phyloP scores from a whole-genome alignment of 1,140 invertebrate species.

The Oedothorax gibbosus region DNA sequence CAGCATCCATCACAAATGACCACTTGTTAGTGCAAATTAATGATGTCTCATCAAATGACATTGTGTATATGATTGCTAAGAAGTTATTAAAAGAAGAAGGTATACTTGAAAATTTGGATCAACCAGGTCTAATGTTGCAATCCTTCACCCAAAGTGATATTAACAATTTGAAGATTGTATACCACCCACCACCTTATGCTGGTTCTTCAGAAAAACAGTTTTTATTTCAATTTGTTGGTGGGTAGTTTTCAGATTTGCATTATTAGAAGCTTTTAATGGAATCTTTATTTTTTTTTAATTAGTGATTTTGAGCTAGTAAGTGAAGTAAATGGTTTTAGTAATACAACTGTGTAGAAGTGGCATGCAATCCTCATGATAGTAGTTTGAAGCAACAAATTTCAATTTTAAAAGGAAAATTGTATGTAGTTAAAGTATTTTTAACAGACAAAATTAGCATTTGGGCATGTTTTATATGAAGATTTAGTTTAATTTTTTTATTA shows the following conservation, averaged over 20 bases:
- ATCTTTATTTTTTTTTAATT: not conserved
- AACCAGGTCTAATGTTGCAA: constrained; percentile 30
- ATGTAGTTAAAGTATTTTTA: not conserved
- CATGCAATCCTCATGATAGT: not conserved
- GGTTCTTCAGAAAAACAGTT: constrained; percentile 28
- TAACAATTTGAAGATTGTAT: constrained; percentile 45
- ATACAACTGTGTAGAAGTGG: not conserved
- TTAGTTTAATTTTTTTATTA: too few relatives aligned
- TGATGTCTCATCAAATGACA: constrained; percentile 14
- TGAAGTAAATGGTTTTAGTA: not conserved
- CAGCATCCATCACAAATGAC: constrained; percentile 24
- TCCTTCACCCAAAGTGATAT: constrained; percentile 54
- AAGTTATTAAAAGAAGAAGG: constrained; percentile 49
- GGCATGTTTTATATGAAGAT: too few relatives aligned
- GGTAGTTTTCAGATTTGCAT: constrained; percentile 10
- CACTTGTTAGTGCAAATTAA: constrained; percentile 20
- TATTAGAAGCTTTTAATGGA: too few relatives aligned
- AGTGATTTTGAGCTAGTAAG: not conserved
- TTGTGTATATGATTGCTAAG: constrained; percentile 48
- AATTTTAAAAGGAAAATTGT: not conserved
- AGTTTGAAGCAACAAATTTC: not conserved
- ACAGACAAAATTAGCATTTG: not conserved
- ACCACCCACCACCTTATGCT: constrained; percentile 39
- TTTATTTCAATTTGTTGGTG: constrained; percentile 51
- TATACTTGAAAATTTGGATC: constrained; percentile 35